phyloP scores from a whole-genome alignment of 2,888 invertebrate genomes.

The Choreutis nemorana region DNA sequence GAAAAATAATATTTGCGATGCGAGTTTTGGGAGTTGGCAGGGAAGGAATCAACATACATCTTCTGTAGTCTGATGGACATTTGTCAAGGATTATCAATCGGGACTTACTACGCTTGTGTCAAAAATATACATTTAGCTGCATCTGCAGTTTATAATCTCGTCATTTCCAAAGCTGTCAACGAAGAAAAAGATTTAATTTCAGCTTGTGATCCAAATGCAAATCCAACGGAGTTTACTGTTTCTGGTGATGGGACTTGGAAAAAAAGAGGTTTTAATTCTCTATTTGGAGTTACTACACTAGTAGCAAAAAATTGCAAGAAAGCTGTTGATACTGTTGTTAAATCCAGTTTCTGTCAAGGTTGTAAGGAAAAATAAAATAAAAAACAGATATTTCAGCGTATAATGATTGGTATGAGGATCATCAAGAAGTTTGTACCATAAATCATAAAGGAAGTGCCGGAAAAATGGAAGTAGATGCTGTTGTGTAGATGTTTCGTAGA shows the following conservation, averaged over 20 bases:
- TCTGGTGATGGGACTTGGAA: slow-evolving; percentile 16
- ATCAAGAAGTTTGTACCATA: slow-evolving; percentile 6
- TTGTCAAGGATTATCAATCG: slow-evolving; percentile 1
- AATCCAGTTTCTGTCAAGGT: slow-evolving; percentile 3
- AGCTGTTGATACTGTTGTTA: slow-evolving; percentile 7
- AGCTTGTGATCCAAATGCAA: slow-evolving; percentile 9
- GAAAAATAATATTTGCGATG: too few species aligned
- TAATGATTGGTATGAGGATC: slow-evolving; percentile 6
- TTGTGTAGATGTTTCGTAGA: neutral
- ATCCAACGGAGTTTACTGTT: slow-evolving; percentile 13
- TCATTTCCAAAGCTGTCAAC: neutral
- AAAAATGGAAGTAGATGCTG: slow-evolving; percentile 10
- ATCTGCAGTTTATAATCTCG: neutral
- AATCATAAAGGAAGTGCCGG: slow-evolving; percentile 14
- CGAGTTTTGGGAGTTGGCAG: neutral
- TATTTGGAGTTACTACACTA: slow-evolving; percentile 14
- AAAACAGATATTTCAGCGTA: slow-evolving; percentile 1
- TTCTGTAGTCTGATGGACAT: slow-evolving; percentile 8
- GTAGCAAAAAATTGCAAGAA: slow-evolving; percentile 14
- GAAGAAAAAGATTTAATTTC: neutral
- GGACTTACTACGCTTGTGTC: neutral
- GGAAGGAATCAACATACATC: neutral
- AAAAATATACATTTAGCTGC: neutral
- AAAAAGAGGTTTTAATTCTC: slow-evolving; percentile 15
- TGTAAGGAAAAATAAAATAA: slow-evolving; percentile 4